Percentiles rank a stretch among this genome's conserved stretches.
Evolutionary conservation across 2,797 vertebrate genomes (phyloP).

Genomic region (Rhinella marina): DNA sequence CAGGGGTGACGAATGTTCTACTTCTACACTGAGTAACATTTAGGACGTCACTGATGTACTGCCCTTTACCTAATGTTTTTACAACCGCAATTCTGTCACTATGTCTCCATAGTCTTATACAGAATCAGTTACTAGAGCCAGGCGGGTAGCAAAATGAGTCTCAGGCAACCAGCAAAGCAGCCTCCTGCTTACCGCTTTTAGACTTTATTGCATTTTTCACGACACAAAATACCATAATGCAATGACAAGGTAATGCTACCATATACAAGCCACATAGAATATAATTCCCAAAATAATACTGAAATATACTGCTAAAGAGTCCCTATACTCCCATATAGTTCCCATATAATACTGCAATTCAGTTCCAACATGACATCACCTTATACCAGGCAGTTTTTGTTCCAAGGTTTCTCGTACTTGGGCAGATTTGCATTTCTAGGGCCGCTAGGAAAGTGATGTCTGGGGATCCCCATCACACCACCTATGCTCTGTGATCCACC

Average conservation of each 20-base stretch:
- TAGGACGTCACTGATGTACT: slow-evolving; percentile 26
- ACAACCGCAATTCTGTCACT: not conserved
- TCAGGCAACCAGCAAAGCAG: not conserved
- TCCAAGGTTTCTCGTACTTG: no score
- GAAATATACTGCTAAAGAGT: no score
- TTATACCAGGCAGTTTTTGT: no score
- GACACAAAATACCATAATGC: not conserved
- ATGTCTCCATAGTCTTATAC: not conserved
- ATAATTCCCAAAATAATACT: not conserved
- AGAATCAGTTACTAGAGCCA: not conserved
- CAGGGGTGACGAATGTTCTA: not conserved
- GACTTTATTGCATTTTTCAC: not conserved
- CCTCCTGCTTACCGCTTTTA: not conserved
- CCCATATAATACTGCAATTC: no score
- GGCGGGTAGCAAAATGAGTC: not conserved
- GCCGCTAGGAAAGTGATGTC: no score
- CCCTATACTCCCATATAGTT: not conserved
- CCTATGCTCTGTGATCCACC: no score
- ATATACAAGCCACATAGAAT: not conserved
- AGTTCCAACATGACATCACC: no score
- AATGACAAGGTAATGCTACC: not conserved
- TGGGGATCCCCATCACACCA: no score
- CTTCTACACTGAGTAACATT: not conserved
- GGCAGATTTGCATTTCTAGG: no score
- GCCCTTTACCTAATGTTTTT: slow-evolving; percentile 27